These are phyloP conservation scores for Brachionus calyciflorus DNA, from an alignment of 1,140 invertebrate genomes.

Conservation along the genomic window DNA sequence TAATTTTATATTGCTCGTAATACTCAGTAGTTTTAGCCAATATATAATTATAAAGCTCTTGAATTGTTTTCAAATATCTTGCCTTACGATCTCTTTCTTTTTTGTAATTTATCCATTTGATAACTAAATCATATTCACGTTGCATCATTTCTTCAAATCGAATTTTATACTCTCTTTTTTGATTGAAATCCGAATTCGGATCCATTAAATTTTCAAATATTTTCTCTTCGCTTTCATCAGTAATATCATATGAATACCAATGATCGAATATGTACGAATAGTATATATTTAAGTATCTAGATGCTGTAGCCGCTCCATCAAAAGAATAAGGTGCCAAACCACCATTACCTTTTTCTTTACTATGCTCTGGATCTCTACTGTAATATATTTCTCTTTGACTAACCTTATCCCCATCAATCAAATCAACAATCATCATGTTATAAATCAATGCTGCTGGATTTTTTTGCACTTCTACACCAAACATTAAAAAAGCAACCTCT, in stretches of 20 bases:
- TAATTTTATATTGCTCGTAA: constrained; percentile 39
- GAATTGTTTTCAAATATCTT: constrained; percentile 43
- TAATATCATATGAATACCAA: constrained; percentile 43
- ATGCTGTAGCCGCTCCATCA: constrained; percentile 32
- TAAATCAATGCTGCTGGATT: constrained; percentile 43
- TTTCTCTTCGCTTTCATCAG: constrained; percentile 28
- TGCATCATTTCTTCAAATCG: constrained; percentile 46
- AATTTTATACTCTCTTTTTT: constrained; percentile 5
- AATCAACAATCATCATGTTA: constrained; percentile 44
- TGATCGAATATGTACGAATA: constrained; percentile 43
- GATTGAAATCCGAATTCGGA: constrained; percentile 25
- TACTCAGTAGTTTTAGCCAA: constrained; percentile 29
- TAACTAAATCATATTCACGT: constrained; percentile 31
- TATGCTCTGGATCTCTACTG: constrained; percentile 28
- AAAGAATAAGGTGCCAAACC: constrained; percentile 46
- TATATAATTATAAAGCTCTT: constrained; percentile 40
- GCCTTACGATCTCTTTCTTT: constrained; percentile 43
- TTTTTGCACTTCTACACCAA: constrained; percentile 38
- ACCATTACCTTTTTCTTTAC: constrained; percentile 39
- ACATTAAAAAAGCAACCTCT: constrained; percentile 45
- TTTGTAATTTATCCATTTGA: constrained; percentile 37
- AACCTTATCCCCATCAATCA: constrained; percentile 44
- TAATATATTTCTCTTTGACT: constrained; percentile 35
- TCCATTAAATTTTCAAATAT: constrained; percentile 34
- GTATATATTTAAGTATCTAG: constrained; percentile 24